Conservation (phyloP, 2,113 vertebrate genomes). For the Xenopus tropicalis region UCB_Xtro_10.0 CM004445.2:130835501-130836000, state of each 20-base stretch:
- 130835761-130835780: constrained; percentile 79
- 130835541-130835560: no score
- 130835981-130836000: constrained; percentile 68
- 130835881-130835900: constrained; percentile 48
- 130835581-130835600: no score
- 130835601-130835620: no score
- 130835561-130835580: no score
- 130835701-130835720: not conserved
- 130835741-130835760: constrained; percentile 65
- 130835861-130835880: constrained; percentile 76
- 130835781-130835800: constrained; percentile 70
- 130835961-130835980: constrained; percentile 74
- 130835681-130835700: no score
- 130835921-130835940: constrained; percentile 30
- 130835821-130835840: constrained; percentile 62
- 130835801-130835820: constrained; percentile 70
- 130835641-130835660: no score
- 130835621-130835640: no score
- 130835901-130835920: constrained; percentile 69
- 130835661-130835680: no score
- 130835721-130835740: constrained; percentile 60
- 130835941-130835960: constrained; percentile 69
- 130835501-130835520: no score
- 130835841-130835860: constrained; percentile 46
- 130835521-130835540: no score